phyloP scores from a whole-genome alignment of 2,888 invertebrate genomes.

The Zele albiditarsus region DNA sequence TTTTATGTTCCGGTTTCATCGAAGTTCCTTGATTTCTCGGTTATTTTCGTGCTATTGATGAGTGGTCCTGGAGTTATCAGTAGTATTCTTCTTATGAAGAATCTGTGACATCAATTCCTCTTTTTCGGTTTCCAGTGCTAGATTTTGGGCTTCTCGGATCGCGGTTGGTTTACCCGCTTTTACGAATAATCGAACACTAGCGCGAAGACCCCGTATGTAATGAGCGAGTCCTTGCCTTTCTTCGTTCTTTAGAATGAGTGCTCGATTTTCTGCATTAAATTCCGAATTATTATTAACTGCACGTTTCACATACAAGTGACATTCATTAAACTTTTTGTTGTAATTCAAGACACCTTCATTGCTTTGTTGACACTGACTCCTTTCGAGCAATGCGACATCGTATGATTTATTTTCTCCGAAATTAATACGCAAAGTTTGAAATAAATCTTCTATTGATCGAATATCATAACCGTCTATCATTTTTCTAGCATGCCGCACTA shows the following conservation, averaged over 20 bases:
- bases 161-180: constrained; percentile 28
- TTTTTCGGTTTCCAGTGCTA: constrained; percentile 36
- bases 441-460: constrained; percentile 27
- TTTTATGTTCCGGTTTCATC: neutral
- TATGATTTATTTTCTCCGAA: no score
- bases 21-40: no score
- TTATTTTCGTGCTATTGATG: no score
- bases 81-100: neutral
- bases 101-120: constrained; percentile 20
- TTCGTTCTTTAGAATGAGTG: constrained; percentile 29
- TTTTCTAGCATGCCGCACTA: constrained; percentile 29
- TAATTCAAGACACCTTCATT: constrained; percentile 20
- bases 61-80: no score
- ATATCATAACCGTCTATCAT: constrained; percentile 37
- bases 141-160: constrained; percentile 33
- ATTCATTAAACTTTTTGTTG: constrained; percentile 33
- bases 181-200: constrained; percentile 35
- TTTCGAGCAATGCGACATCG: constrained; percentile 28
- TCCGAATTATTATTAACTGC: constrained; percentile 21
- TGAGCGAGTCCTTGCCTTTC: constrained; percentile 34
- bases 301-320: constrained; percentile 33
- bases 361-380: constrained; percentile 38
- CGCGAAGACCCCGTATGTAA: no score
- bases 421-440: constrained; percentile 26
- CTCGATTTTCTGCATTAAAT: neutral